Evolutionary conservation across 2,888 invertebrate genomes (phyloP).

Genomic region (Lamproptera curius): DNA sequence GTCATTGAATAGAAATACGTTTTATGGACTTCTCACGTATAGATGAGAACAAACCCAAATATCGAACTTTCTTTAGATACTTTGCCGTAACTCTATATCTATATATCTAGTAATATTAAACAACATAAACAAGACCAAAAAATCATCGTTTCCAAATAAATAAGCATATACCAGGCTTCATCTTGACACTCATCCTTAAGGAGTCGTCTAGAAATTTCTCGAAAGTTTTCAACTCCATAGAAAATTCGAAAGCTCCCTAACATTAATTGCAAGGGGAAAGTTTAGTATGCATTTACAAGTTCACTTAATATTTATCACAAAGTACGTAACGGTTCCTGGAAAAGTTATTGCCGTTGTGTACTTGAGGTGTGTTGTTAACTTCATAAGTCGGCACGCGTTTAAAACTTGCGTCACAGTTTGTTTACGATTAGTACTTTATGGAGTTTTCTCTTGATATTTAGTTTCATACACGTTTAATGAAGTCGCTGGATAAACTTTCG

Average conservation of each 20-base stretch:
- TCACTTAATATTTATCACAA: conserved; percentile 28
- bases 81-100: too few relatives aligned
- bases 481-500: too few relatives aligned
- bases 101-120: too few relatives aligned
- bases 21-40: too few relatives aligned
- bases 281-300: conserved; percentile 29
- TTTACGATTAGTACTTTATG: not conserved
- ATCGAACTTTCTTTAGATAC: too few relatives aligned
- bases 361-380: conserved; percentile 18
- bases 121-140: too few relatives aligned
- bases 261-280: conserved; percentile 37
- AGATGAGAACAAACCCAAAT: too few relatives aligned
- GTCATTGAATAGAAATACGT: too few relatives aligned
- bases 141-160: too few relatives aligned
- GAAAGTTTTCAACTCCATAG: conserved; percentile 16
- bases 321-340: conserved; percentile 10
- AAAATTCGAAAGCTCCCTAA: conserved; percentile 26
- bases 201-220: conserved; percentile 7
- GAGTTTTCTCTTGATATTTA: too few relatives aligned
- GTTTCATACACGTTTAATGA: too few relatives aligned
- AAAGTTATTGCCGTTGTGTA: conserved; percentile 11
- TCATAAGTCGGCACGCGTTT: not conserved
- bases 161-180: conserved; percentile 1
- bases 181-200: conserved; percentile 13
- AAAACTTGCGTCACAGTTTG: not conserved